Evolutionary conservation across 2,797 vertebrate species (phyloP).

Genomic region (Pangasius djambal): DNA sequence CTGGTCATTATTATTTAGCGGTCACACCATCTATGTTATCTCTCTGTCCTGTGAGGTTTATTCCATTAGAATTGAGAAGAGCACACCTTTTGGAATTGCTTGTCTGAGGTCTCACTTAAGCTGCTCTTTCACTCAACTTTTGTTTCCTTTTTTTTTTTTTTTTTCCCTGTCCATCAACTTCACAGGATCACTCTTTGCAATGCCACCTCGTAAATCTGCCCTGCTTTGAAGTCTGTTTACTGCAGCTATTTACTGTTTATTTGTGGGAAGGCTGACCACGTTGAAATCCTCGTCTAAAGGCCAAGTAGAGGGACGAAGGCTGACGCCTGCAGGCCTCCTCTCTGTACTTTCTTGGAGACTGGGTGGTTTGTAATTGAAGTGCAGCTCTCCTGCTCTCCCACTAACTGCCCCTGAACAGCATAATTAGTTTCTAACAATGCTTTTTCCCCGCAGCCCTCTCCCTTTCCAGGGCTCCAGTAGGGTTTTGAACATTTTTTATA

Average conservation of each 20-base stretch:
- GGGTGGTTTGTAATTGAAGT: constrained; percentile 70
- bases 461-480: constrained; percentile 56
- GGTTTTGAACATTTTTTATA: constrained; percentile 75
- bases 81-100: not conserved
- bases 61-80: not conserved
- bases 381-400: constrained; percentile 61
- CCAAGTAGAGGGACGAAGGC: not conserved
- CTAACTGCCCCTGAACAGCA: constrained; percentile 70
- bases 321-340: constrained; percentile 32
- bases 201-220: constrained; percentile 11
- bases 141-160: not conserved
- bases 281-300: not conserved
- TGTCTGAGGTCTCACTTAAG: not conserved
- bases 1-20: not conserved
- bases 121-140: not conserved
- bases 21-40: not conserved
- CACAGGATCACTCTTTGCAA: not conserved
- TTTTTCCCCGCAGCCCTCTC: constrained; percentile 38
- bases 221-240: constrained; percentile 37
- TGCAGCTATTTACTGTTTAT: constrained; percentile 39
- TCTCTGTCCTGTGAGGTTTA: too few species aligned
- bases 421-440: constrained; percentile 71
- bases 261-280: constrained; percentile 6
- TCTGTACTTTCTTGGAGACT: constrained; percentile 63
- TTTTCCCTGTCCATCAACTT: not conserved